Evolutionary conservation across 2,113 vertebrate genomes (phyloP), one percentile per base, ranked within the genome.

Genomic region (Syngnathoides biaculeatus): DNA sequence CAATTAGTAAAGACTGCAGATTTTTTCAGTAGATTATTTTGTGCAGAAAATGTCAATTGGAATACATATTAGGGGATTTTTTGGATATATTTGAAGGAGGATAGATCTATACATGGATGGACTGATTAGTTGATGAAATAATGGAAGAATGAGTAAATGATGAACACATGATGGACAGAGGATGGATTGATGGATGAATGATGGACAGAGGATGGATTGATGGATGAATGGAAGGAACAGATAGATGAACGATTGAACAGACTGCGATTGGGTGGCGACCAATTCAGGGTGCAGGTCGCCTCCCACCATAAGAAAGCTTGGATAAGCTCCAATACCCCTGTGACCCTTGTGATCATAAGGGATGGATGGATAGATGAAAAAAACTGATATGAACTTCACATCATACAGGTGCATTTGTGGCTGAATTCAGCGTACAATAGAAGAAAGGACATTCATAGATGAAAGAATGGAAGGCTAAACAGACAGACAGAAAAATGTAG

Each of bases 1-100:
- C 81, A 86, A 85, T 88, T 86, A 86, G 78, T 65, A 58, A 67
- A 77, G 65, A 35, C 35, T 45, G 61, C 27, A 65, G n/a, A 15
- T 9, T 8, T 66, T 68, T 39, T 39, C 3, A 12, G 12, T 2
- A 17, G 65, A 60, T 65, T 43, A 35, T 50, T 64, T 72, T 8
- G 71, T 63, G 63, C 67, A 78, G 75, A 64, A 81, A 80, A 83
- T 73, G 70, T 74, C 43, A 71, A 58, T 58, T 72, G 52, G 71
- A 56, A 53, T 73, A 83, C 72, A 57, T 58, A 84, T 79, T 75
- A 68, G 78, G 79, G 72, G 59, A 64, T 27, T 57, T 30, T 30
- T 35, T 22, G 55, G 15, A 15, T 30, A 6, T 30, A 57, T 30
- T 57, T 17, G 26, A 57, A 35, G 17, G 26, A 30, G 15, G 24